Evolutionary conservation across 2,797 vertebrate species (phyloP).

Genomic region (Semotilus atromaculatus): DNA sequence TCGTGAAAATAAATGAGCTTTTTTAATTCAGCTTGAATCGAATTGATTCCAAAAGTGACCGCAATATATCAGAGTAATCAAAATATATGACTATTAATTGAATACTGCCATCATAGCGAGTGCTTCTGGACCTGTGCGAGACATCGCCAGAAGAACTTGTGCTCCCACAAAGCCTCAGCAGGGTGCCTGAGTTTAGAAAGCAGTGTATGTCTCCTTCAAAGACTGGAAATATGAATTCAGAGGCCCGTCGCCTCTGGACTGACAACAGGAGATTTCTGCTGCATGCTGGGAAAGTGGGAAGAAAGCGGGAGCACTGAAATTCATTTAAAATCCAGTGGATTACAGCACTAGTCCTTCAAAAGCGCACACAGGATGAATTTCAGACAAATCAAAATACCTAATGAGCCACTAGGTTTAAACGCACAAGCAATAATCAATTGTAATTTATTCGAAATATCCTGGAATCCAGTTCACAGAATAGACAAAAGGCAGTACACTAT

Average conservation of each 20-base stretch:
- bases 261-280: constrained; percentile 13
- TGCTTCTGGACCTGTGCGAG: background rate
- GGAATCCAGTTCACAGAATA: background rate
- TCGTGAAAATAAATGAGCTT: background rate
- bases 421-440: background rate
- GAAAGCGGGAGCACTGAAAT: constrained; percentile 22
- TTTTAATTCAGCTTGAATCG: background rate
- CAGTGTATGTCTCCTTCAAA: constrained; percentile 22
- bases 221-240: constrained; percentile 38
- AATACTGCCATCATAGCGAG: background rate
- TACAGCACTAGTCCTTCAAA: background rate
- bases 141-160: background rate
- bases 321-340: constrained; percentile 15
- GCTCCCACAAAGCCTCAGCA: constrained; percentile 14
- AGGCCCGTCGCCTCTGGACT: constrained; percentile 21
- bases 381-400: background rate
- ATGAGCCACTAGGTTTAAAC: background rate
- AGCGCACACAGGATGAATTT: background rate
- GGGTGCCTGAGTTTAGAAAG: constrained; percentile 25
- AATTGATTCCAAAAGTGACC: background rate
- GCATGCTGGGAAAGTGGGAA: constrained; percentile 5
- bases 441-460: background rate
- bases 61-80: background rate
- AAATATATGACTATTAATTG: background rate
- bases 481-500: background rate